Base-by-base conservation (phyloP, 2,797 vertebrate genomes). In the Karalla daura region DNA sequence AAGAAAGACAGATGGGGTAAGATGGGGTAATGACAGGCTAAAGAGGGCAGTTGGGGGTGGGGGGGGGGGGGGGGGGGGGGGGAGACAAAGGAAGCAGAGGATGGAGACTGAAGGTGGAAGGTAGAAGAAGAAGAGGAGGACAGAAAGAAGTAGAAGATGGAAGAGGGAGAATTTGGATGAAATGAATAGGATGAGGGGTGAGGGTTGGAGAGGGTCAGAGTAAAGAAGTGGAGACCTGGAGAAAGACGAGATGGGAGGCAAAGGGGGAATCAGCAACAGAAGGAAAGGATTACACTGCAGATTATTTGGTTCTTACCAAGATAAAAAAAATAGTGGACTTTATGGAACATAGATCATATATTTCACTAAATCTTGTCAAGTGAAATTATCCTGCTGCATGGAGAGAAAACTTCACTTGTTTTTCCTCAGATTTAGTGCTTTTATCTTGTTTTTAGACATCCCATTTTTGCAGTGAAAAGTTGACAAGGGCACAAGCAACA, bases 21-120 rank as follows among this genome's bases (percentile, higher is more conserved):
- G 41, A 28, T 36, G 23, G 28, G 36, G 32, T 39, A 59, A 35
- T 28, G 24, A 56, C 21, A 62, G 63, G 86, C 91, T 90, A 90
- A 90, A 43, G 54, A 64, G 59, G 41, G 27, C 55, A 55, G 61
- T 6, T 44, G 28, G 45, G 35, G 43, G 35, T 51, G 52, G 27
- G 24, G 49, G 2, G 37, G 15, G 17, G 3, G 20, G 20, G 18
- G 25, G n/a, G 14, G n/a, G 5, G 18, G 25, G 23, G 27, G 20
- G 15, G 21, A 56, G 40, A 39, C 3, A 25, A 43, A 17, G 1
- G 7, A 10, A 45, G 35, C 5, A 14, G 32, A 51, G 20, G 18
- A 32, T 10, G 36, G 2, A 20, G 21, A 24, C 7, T 7, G 32
- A 28, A 32, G 28, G 9, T 3, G 2, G 3, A 54, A 11, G 27